These are phyloP conservation scores for Tenthredo mesomela DNA, from an alignment of 2,888 invertebrate genomes.

Conservation along the genomic window DNA sequence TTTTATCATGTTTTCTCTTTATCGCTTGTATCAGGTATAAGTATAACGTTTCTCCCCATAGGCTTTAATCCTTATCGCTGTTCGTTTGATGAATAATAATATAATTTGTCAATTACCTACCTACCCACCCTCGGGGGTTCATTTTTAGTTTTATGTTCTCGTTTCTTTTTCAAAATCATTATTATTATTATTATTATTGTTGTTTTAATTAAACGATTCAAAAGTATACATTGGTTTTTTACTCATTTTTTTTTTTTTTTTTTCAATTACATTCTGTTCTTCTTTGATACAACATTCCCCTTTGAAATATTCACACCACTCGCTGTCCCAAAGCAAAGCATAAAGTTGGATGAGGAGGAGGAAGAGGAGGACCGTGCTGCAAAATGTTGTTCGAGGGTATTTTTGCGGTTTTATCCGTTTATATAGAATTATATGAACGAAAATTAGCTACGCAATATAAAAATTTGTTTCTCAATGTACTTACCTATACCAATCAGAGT, in stretches of 20 bases:
- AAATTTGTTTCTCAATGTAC: background rate
- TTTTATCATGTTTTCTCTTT: background rate
- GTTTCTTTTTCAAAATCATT: background rate
- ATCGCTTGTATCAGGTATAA: background rate
- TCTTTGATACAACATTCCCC: no score
- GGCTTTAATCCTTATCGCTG: background rate
- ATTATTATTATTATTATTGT: slow-evolving; percentile 1
- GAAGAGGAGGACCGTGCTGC: background rate
- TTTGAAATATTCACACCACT: slow-evolving; percentile 19
- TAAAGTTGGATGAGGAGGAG: background rate
- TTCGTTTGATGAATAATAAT: slow-evolving; percentile 17
- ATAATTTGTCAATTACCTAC: slow-evolving; percentile 25
- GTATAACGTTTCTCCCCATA: slow-evolving; percentile 4
- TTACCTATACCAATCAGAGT: no score
- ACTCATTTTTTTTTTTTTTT: background rate
- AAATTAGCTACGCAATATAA: background rate
- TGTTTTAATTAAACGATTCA: background rate
- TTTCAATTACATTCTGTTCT: background rate
- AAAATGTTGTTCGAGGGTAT: background rate
- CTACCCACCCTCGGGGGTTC: background rate
- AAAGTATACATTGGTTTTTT: background rate
- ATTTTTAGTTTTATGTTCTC: background rate
- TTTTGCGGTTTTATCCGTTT: slow-evolving; percentile 1
- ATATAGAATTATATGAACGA: background rate
- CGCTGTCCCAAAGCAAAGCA: background rate